A percentile compares a stretch with the other conserved stretches of the same genome.
Conservation (phyloP, 2,797 vertebrate genomes). For the Hydrolagus colliei region DNA sequence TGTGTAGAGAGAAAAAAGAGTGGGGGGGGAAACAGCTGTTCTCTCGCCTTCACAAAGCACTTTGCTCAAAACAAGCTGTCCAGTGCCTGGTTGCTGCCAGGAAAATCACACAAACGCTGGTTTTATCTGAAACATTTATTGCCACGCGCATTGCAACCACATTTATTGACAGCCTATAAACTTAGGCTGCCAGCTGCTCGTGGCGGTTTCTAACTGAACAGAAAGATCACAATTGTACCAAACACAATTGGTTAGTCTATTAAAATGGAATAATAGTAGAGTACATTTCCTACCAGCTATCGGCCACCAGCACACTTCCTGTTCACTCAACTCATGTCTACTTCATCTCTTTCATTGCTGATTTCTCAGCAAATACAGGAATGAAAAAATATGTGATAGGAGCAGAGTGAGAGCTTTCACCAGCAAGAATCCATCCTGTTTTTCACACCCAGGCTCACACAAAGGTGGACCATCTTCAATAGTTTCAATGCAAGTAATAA, state of each 20-base stretch:
- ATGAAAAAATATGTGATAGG: neutral
- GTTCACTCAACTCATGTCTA: neutral
- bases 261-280: constrained; percentile 1
- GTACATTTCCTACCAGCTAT: neutral
- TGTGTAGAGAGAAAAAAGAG: neutral
- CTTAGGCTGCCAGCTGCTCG: constrained; percentile 1
- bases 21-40: constrained; percentile 4
- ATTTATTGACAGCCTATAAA: constrained; percentile 15
- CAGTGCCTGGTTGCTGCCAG: constrained; percentile 14
- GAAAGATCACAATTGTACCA: constrained; percentile 1
- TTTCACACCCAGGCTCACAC: neutral
- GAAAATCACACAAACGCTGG: constrained; percentile 4
- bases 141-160: neutral
- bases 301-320: neutral
- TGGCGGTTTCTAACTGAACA: constrained; percentile 18
- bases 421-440: neutral
- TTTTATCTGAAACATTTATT: constrained; percentile 31
- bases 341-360: neutral
- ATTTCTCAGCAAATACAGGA: neutral
- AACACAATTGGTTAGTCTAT: neutral
- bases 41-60: neutral
- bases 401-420: neutral
- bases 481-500: neutral
- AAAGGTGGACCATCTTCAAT: neutral
- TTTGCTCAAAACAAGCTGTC: constrained; percentile 4